Conservation (phyloP, 1,140 invertebrate genomes). For the Cydia amplana region DNA sequence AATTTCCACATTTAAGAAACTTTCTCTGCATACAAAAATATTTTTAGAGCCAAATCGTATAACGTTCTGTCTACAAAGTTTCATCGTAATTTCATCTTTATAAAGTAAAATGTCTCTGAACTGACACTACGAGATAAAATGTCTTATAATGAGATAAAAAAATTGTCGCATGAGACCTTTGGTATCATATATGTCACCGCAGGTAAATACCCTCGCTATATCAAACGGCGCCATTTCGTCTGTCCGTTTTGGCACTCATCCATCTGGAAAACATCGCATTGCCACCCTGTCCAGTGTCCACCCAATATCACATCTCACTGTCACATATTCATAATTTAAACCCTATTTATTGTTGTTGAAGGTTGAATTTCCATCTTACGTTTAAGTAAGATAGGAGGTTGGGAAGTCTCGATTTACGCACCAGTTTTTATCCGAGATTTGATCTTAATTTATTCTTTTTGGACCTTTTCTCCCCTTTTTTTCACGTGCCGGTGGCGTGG, state of each 20-base stretch:
- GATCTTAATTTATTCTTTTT: constrained; percentile 17
- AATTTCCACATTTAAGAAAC: too few species aligned
- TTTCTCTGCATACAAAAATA: too few species aligned
- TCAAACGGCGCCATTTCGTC: constrained; percentile 12
- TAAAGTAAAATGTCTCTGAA: neutral
- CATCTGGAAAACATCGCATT: constrained; percentile 6
- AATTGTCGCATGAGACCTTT: neutral
- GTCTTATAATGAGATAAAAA: neutral
- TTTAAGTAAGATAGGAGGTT: neutral
- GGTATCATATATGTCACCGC: neutral
- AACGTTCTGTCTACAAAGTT: neutral
- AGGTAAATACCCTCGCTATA: neutral
- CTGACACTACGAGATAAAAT: neutral
- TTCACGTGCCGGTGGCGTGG: constrained; percentile 8
- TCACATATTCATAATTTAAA: neutral
- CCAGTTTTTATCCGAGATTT: constrained; percentile 9
- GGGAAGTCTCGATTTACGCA: neutral
- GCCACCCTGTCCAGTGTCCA: neutral
- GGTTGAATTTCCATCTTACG: neutral
- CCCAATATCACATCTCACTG: neutral
- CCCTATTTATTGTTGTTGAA: too few species aligned
- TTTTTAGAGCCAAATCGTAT: too few species aligned
- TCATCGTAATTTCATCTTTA: neutral
- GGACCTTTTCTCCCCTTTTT: constrained; percentile 10
- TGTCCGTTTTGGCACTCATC: constrained; percentile 2